Percentiles rank a stretch among this genome's conserved stretches.
These are phyloP conservation scores for Noturus placidus DNA, from an alignment of 2,113 vertebrate species.

Conservation along the genomic window DNA sequence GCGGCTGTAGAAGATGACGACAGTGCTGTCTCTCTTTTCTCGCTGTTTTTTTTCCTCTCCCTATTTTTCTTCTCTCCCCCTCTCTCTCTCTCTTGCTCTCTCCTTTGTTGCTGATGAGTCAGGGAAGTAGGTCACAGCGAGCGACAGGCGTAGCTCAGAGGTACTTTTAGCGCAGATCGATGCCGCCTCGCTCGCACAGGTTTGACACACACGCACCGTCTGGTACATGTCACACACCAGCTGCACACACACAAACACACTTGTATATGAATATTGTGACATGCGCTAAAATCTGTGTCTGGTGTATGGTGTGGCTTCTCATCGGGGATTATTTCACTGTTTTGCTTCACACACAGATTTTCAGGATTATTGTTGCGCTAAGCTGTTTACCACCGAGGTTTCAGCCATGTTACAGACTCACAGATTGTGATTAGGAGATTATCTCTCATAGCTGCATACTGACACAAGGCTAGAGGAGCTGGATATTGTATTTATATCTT, in stretches of 20 bases:
- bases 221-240: slow-evolving; percentile 39
- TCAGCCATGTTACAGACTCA: slow-evolving; percentile 39
- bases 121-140: slow-evolving; percentile 67
- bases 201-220: slow-evolving; percentile 52
- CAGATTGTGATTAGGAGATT: slow-evolving; percentile 54
- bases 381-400: slow-evolving; percentile 40
- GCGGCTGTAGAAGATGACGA: slow-evolving; percentile 40
- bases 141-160: slow-evolving; percentile 61
- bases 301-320: slow-evolving; percentile 8
- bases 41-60: not conserved
- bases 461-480: slow-evolving; percentile 11
- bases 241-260: slow-evolving; percentile 9
- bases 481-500: not conserved
- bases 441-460: slow-evolving; percentile 23
- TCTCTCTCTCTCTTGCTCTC: slow-evolving; percentile 12
- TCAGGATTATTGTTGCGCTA: slow-evolving; percentile 35
- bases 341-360: slow-evolving; percentile 25
- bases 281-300: not conserved
- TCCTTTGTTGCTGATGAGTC: slow-evolving; percentile 60
- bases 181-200: slow-evolving; percentile 57
- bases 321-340: slow-evolving; percentile 38
- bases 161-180: slow-evolving; percentile 64
- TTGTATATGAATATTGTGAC: not conserved
- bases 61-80: not conserved
- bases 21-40: slow-evolving; percentile 39